Evolutionary conservation across 1,140 invertebrate genomes (phyloP).

Genomic region (Conus ventricosus): DNA sequence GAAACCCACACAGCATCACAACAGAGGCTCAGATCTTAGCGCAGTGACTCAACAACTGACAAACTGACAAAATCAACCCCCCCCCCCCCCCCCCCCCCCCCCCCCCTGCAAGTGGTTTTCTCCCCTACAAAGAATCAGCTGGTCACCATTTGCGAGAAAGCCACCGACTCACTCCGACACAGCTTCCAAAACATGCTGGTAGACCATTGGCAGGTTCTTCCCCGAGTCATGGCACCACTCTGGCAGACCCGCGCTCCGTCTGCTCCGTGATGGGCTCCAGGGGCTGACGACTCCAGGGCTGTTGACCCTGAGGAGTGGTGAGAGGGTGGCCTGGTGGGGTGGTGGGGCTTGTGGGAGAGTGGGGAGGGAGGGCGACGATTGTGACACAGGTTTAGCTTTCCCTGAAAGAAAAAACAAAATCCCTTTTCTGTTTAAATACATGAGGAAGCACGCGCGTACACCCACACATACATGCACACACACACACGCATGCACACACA

Average conservation of each 20-base stretch:
- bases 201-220: constrained; percentile 58
- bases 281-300: neutral
- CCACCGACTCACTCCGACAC: constrained; percentile 51
- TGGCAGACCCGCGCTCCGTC: constrained; percentile 37
- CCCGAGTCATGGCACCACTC: constrained; percentile 55
- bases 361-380: neutral
- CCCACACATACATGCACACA: too few relatives aligned
- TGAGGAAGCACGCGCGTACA: too few relatives aligned
- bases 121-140: too few relatives aligned
- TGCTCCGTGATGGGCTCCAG: neutral
- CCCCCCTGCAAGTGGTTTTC: too few relatives aligned
- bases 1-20: too few relatives aligned
- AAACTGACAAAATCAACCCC: too few relatives aligned
- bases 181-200: constrained; percentile 65
- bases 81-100: too few relatives aligned
- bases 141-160: too few relatives aligned
- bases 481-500: too few relatives aligned
- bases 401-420: neutral
- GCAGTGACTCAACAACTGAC: too few relatives aligned
- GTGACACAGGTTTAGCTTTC: neutral
- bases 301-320: neutral
- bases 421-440: too few relatives aligned
- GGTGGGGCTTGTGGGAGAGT: neutral
- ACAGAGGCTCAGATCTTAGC: too few relatives aligned
- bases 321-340: neutral